A percentile compares a stretch with the other conserved stretches of the same genome.
Evolutionary conservation across 2,797 vertebrate species (phyloP).

Genomic region (Clarias pachynema): DNA sequence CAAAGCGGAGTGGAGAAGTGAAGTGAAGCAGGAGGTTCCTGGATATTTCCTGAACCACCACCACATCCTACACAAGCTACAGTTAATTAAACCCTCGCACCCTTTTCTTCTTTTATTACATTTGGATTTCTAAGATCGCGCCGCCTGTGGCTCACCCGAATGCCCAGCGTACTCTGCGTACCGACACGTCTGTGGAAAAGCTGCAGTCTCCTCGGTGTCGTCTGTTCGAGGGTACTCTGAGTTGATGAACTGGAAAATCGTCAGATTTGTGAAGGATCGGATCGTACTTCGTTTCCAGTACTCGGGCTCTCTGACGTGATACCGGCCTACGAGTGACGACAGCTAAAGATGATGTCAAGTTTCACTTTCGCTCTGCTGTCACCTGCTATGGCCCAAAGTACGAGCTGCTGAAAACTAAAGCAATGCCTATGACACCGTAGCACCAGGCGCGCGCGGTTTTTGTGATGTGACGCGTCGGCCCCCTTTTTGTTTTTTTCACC

Average conservation of each 20-base stretch:
- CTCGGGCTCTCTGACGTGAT: conserved; percentile 52
- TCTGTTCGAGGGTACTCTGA: conserved; percentile 30
- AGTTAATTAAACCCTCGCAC: conserved; percentile 11
- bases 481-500: conserved; percentile 55
- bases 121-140: conserved; percentile 17
- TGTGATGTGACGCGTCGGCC: conserved; percentile 74
- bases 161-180: conserved; percentile 6
- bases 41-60: conserved; percentile 40
- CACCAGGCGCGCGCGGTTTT: conserved; percentile 47
- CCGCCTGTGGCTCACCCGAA: conserved; percentile 7
- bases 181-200: conserved; percentile 25
- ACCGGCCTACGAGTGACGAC: conserved; percentile 16
- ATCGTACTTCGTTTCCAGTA: conserved; percentile 37
- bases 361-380: conserved; percentile 35
- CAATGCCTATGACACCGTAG: conserved; percentile 55
- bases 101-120: conserved; percentile 18
- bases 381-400: conserved; percentile 33
- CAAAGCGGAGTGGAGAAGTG: conserved; percentile 30
- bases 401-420: conserved; percentile 52
- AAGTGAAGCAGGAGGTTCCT: conserved; percentile 18
- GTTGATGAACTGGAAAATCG: conserved; percentile 56
- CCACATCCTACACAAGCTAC: conserved; percentile 15
- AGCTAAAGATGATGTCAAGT: conserved; percentile 53
- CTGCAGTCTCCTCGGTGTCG: conserved; percentile 15
- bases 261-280: conserved; percentile 37